phyloP scores from a whole-genome alignment of 1,140 invertebrate genomes.

The Drosophila tropicalis region DNA sequence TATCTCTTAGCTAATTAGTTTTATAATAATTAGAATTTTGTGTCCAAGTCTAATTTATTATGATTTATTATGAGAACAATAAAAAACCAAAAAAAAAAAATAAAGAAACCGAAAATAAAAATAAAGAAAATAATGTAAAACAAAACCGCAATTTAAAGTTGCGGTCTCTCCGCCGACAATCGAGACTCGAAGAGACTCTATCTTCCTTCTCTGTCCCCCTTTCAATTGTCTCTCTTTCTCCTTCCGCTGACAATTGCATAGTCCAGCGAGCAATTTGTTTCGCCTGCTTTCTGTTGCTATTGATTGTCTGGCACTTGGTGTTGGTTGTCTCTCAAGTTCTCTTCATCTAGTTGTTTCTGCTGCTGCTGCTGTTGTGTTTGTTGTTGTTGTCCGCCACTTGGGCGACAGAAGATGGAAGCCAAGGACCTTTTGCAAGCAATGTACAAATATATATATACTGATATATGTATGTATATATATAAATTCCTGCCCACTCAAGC shows the following conservation, averaged over 20 bases:
- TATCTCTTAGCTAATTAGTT: conserved; percentile 77
- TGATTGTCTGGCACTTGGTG: conserved; percentile 67
- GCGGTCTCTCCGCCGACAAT: neutral
- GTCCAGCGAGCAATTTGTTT: conserved; percentile 74
- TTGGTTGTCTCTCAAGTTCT: conserved; percentile 25
- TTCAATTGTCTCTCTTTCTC: neutral
- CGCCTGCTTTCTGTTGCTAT: conserved; percentile 58
- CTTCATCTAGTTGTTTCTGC: conserved; percentile 30
- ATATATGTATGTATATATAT: conserved; percentile 29
- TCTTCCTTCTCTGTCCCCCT: neutral
- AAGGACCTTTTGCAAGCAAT: conserved; percentile 60
- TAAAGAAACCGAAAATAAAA: neutral
- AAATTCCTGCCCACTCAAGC: conserved; percentile 76
- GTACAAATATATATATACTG: conserved; percentile 12
- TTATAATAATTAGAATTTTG: conserved; percentile 64
- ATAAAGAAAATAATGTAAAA: neutral
- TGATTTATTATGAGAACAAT: conserved; percentile 39
- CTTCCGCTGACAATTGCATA: conserved; percentile 60
- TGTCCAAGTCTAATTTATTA: conserved; percentile 49
- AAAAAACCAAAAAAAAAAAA: no score
- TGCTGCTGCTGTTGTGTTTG: neutral
- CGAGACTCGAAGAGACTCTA: neutral
- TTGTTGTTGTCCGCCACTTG: conserved; percentile 56
- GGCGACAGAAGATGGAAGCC: conserved; percentile 56
- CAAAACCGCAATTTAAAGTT: conserved; percentile 29